A percentile compares a stretch with the other conserved stretches of the same genome.
phyloP scores from a whole-genome alignment of 2,888 invertebrate genomes.

The Ochropleura leucogaster region DNA sequence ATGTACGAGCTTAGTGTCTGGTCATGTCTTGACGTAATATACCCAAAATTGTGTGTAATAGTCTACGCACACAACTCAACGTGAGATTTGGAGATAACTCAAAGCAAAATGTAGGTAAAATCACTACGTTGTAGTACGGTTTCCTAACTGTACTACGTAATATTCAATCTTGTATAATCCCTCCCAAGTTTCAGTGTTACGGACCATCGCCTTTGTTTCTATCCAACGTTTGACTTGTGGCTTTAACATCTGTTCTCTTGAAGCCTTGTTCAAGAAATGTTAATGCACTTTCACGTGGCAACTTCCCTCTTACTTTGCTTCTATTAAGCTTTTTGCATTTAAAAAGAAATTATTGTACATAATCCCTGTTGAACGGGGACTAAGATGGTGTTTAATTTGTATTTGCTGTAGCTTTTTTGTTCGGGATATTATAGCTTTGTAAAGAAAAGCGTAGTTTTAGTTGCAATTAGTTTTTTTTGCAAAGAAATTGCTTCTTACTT shows the following conservation, averaged over 20 bases:
- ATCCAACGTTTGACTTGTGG: constrained; percentile 74
- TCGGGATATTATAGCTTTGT: constrained; percentile 55
- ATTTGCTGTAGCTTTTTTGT: constrained; percentile 48
- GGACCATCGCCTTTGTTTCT: constrained; percentile 69
- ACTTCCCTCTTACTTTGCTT: constrained; percentile 54
- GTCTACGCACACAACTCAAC: constrained; percentile 15
- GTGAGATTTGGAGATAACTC: background rate
- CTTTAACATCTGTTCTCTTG: constrained; percentile 71
- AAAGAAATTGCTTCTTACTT: constrained; percentile 20
- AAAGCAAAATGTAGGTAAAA: constrained; percentile 45
- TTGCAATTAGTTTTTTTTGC: constrained; percentile 37
- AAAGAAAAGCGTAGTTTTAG: constrained; percentile 42
- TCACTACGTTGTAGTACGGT: constrained; percentile 37
- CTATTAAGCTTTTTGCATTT: constrained; percentile 57
- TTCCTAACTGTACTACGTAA: constrained; percentile 47
- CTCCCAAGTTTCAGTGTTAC: constrained; percentile 60
- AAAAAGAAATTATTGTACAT: constrained; percentile 71
- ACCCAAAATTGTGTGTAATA: constrained; percentile 28
- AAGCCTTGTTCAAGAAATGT: constrained; percentile 71
- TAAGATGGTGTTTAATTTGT: constrained; percentile 66
- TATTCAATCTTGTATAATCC: constrained; percentile 69
- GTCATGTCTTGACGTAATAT: constrained; percentile 4
- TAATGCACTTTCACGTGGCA: constrained; percentile 70
- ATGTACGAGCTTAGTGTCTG: constrained; percentile 28
- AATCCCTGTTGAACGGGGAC: constrained; percentile 60